Conservation (phyloP, 37 sponge, comb jelly and placozoan species). For the Axinella damicornis region DNA sequence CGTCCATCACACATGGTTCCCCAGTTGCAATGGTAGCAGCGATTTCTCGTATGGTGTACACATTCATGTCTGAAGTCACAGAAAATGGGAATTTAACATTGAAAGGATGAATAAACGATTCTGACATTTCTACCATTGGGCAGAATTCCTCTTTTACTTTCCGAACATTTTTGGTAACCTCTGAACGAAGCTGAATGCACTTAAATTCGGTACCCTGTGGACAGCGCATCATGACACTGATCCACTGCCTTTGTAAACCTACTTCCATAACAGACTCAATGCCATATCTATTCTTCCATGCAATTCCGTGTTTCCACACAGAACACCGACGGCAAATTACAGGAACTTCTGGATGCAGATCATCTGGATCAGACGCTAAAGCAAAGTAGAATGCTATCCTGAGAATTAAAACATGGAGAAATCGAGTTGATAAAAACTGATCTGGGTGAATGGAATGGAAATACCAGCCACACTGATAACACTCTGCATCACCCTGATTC, state of each 20-base stretch:
- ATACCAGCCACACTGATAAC: constrained; percentile 13
- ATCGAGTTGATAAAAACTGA: constrained; percentile 15
- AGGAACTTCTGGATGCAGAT: not conserved
- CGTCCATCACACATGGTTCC: not conserved
- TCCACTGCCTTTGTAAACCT: not conserved
- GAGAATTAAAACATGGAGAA: constrained; percentile 21
- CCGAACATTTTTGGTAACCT: not conserved
- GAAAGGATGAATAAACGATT: not conserved
- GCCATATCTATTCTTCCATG: constrained; percentile 3
- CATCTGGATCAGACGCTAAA: not conserved
- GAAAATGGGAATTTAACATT: not conserved
- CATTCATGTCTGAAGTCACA: not conserved
- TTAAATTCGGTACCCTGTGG: not conserved
- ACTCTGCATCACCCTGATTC: not conserved
- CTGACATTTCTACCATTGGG: not conserved
- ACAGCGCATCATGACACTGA: constrained; percentile 16
- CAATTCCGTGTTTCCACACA: too few species aligned
- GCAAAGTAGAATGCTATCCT: constrained; percentile 13
- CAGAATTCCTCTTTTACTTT: not conserved
- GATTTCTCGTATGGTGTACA: not conserved
- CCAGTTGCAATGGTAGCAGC: not conserved
- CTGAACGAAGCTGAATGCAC: not conserved
- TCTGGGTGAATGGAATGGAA: not conserved
- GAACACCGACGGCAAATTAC: constrained; percentile 1
- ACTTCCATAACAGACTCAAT: constrained; percentile 24